These are phyloP conservation scores for Meandrusa payeni DNA, from an alignment of 2,888 invertebrate species.

Conservation along the genomic window DNA sequence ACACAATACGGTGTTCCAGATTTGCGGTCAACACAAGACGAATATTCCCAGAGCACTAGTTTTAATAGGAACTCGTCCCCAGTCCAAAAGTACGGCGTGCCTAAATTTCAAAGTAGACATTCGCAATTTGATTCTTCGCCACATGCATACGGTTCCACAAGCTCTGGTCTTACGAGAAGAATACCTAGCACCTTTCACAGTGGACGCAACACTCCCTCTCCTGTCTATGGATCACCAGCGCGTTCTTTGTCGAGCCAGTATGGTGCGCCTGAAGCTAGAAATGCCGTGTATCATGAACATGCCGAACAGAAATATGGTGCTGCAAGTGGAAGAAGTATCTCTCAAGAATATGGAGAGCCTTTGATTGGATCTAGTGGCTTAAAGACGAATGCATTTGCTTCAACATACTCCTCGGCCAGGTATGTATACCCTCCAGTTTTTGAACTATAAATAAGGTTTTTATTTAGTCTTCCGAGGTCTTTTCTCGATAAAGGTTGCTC, in stretches of 20 bases:
- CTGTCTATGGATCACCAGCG: neutral
- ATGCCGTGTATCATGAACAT: constrained; percentile 40
- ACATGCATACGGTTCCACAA: constrained; percentile 49
- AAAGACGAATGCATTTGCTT: constrained; percentile 53
- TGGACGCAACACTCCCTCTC: neutral
- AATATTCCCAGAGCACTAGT: constrained; percentile 42
- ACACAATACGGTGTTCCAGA: constrained; percentile 43
- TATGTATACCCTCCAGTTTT: no score
- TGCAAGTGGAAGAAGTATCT: constrained; percentile 34
- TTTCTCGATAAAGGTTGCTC: no score
- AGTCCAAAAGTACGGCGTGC: constrained; percentile 34
- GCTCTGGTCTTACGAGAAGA: constrained; percentile 35
- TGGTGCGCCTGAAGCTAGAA: constrained; percentile 39
- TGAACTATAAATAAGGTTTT: no score
- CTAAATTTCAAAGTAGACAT: constrained; percentile 35
- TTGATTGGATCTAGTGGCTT: constrained; percentile 43
- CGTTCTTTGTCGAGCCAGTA: constrained; percentile 41
- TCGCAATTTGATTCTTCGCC: constrained; percentile 35
- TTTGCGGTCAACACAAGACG: constrained; percentile 41
- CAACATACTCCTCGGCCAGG: constrained; percentile 57
- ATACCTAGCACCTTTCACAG: constrained; percentile 42
- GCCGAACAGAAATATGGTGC: constrained; percentile 44
- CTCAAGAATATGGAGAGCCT: constrained; percentile 74
- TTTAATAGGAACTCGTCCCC: constrained; percentile 14
- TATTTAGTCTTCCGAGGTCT: no score